A percentile compares a stretch with the other conserved stretches of the same genome.
Evolutionary conservation across 2,888 invertebrate species (phyloP).

Genomic region (Catocala fraxini): DNA sequence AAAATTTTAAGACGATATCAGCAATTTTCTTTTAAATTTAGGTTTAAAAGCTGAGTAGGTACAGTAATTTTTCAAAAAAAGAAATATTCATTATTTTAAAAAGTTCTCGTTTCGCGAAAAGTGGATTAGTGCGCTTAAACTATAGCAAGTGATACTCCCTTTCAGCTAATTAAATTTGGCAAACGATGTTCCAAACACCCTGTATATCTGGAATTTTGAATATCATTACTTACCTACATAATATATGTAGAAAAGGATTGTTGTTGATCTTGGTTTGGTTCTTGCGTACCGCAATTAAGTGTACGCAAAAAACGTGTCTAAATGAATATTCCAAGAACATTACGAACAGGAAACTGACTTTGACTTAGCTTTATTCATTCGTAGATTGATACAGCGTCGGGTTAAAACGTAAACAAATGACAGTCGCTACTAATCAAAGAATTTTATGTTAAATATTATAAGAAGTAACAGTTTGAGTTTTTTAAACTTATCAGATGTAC

Average conservation of each 20-base stretch:
- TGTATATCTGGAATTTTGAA: too few species aligned
- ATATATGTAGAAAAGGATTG: slow-evolving; percentile 1
- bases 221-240: not conserved
- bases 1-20: too few species aligned
- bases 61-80: too few species aligned
- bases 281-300: slow-evolving; percentile 11
- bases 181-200: too few species aligned
- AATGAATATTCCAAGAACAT: slow-evolving; percentile 35
- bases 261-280: slow-evolving; percentile 13
- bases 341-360: slow-evolving; percentile 38
- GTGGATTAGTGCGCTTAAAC: too few species aligned
- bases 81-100: too few species aligned
- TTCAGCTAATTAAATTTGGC: too few species aligned
- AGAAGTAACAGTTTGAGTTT: not conserved
- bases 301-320: slow-evolving; percentile 13
- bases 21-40: too few species aligned
- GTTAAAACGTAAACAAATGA: slow-evolving; percentile 13
- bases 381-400: slow-evolving; percentile 17
- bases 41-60: too few species aligned
- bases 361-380: slow-evolving; percentile 32
- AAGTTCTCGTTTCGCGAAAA: too few species aligned
- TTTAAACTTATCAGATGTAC: too few species aligned
- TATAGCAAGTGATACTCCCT: too few species aligned
- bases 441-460: not conserved
- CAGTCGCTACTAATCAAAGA: not conserved